Base-by-base conservation (phyloP, 2,797 vertebrate genomes). In the Macropus fuliginosus region DNA sequence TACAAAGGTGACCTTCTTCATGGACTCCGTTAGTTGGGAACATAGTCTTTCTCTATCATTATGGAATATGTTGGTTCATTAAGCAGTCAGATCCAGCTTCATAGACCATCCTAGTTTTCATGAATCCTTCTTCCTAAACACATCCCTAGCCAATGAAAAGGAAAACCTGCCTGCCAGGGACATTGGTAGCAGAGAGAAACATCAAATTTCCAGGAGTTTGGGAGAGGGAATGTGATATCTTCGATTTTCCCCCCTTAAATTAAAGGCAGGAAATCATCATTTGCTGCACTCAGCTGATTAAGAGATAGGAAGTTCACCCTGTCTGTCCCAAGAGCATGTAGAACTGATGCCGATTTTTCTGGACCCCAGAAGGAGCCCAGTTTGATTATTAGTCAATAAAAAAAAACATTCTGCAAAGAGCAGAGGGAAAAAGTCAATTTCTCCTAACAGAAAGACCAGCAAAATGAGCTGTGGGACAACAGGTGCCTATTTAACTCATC, bases 391-490 rank as follows among this genome's bases (percentile, higher is more conserved):
- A 0, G 56, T 9, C 29, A 62, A 91, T 46, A 57, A 55, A 54
- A 74, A 46, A 56, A 66, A 66, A 55, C n/a, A 56, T 57, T 90
- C 14, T 91, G 50, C 10, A 27, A 81, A 52, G 50, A 87, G 50
- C 74, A 87, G 8, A n/a, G 40, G 40, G n/a, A 81, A 46, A 81
- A 81, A 56, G 52, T 46, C 1, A 11, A 66, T 52, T 93, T 56
- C 31, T 31, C 54, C 8, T 27, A 40, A 12, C 27, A n/a, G 55
- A 13, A 34, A 6, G 8, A 46, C 52, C 10, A 5, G 94, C 24
- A 74, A 92, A 54, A 2, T 0, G 11, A 0, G 54, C 10, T 0
- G 0, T 0, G 18, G 24, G 0, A 11, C 1, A 11, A 66, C 29
- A 91, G 92, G 46, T 24, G 10, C 14, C 0, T 0, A 34, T 31